These are phyloP conservation scores for Melipona quadrifasciata DNA, from an alignment of 1,140 invertebrate species.

Conservation along the genomic window DNA sequence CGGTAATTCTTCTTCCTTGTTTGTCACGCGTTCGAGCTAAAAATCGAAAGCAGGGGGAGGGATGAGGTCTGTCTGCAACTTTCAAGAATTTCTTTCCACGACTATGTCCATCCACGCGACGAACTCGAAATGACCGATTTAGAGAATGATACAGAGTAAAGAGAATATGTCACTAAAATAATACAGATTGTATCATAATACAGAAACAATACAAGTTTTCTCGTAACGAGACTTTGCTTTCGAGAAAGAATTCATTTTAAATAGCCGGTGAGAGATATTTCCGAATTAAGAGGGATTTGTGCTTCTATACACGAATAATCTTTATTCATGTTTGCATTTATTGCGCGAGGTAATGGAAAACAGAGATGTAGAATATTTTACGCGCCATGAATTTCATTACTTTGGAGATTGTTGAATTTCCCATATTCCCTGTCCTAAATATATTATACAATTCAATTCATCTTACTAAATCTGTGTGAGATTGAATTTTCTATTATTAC, in stretches of 20 bases:
- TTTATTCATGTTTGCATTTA: not conserved
- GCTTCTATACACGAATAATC: not conserved
- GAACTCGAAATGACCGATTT: not conserved
- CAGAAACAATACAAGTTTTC: not conserved
- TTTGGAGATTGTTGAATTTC: not conserved
- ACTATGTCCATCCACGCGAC: not conserved
- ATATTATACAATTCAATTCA: not conserved
- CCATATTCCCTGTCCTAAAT: not conserved
- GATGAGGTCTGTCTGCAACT: not conserved
- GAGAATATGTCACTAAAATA: not conserved
- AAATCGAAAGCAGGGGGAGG: not conserved
- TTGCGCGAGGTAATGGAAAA: not conserved
- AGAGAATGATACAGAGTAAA: not conserved
- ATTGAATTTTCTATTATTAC: not conserved
- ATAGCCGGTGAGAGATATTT: not conserved
- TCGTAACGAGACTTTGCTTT: not conserved
- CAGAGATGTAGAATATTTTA: not conserved
- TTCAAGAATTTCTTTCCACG: not conserved
- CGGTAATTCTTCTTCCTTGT: not conserved
- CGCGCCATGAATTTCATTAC: not conserved
- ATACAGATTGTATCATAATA: too few relatives aligned
- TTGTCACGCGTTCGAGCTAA: not conserved
- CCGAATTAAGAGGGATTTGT: not conserved
- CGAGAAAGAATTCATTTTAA: not conserved
- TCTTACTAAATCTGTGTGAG: not conserved